Percentiles rank a stretch among this genome's conserved stretches.
These are phyloP conservation scores for Nymphalis polychloros DNA, from an alignment of 2,888 invertebrate genomes.

Conservation along the genomic window DNA sequence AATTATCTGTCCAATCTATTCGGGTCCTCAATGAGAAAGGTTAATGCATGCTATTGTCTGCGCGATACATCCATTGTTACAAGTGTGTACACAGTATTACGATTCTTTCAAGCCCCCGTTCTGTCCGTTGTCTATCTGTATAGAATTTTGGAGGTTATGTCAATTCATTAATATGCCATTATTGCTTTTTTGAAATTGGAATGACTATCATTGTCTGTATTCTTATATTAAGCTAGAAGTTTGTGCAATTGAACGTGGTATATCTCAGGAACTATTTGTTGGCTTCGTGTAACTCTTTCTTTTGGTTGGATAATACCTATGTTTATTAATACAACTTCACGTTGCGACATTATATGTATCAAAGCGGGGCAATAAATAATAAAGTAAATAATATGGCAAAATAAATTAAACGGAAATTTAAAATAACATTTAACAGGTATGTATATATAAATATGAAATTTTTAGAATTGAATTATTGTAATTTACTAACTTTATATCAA, in stretches of 20 bases:
- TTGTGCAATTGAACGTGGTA: not conserved
- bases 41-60: conserved; percentile 74
- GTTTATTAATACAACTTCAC: no score
- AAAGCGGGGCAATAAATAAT: no score
- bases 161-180: not conserved
- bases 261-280: no score
- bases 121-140: not conserved
- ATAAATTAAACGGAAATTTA: no score
- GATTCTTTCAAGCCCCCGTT: conserved; percentile 40
- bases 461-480: no score
- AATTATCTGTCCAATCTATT: conserved; percentile 79
- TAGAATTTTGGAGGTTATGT: conserved; percentile 7
- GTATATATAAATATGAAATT: no score
- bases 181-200: conserved; percentile 1
- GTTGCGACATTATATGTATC: no score
- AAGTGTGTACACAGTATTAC: conserved; percentile 73
- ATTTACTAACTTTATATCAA: no score
- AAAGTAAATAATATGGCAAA: no score
- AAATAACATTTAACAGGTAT: no score
- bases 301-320: no score
- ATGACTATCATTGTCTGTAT: not conserved
- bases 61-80: conserved; percentile 65
- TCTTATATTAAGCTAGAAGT: not conserved
- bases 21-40: conserved; percentile 62
- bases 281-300: no score